Base-by-base conservation (phyloP, 2,888 invertebrate species). In the Empis livida region DNA sequence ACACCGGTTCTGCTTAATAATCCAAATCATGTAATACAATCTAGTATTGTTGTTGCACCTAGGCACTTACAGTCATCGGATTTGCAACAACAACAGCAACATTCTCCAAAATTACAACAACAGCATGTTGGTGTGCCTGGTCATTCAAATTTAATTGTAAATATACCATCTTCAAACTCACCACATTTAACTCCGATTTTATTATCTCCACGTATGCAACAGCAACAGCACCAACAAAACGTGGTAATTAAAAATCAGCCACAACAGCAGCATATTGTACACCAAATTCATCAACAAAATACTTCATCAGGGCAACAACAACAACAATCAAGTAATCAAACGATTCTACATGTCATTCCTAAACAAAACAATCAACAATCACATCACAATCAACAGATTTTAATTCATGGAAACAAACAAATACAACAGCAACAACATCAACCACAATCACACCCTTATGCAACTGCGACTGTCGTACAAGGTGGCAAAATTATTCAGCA, bases 161-260 rank as follows among this genome's bases (percentile, higher is more conserved):
- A 64, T 42, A 65, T 68, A 51, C 65, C 67, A 6, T 51, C 61
- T 11, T 54, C 62, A 39, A 63, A 61, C 54, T 57, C 62, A 1
- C 59, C 63, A 1, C 64, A 64, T 46, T 57, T 59, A 23, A 49
- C 54, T 1, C 45, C 57, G 14, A 49, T 59, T 30, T 59, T 20
- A 13, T 20, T 59, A 41, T 61, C 61, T 6, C 66, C 61, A 30
- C 59, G 61, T 15, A 49, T 57, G 47, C 37, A n/a, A 23, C 43
- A 43, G 17, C 54, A 53, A 27, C 51, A 51, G 31, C 23, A 49
- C 13, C 49, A 47, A 32, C 51, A 48, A 27, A 17, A 49, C 27
- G 45, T 48, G 32, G 14, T 46, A 1, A 11, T 14, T 11, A 43
- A 43, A 15, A 45, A 31, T 11, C 45, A 43, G 10, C 45, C 41